Conservation (phyloP, 2,888 invertebrate species). For the Tetranychus truncatus region DNA sequence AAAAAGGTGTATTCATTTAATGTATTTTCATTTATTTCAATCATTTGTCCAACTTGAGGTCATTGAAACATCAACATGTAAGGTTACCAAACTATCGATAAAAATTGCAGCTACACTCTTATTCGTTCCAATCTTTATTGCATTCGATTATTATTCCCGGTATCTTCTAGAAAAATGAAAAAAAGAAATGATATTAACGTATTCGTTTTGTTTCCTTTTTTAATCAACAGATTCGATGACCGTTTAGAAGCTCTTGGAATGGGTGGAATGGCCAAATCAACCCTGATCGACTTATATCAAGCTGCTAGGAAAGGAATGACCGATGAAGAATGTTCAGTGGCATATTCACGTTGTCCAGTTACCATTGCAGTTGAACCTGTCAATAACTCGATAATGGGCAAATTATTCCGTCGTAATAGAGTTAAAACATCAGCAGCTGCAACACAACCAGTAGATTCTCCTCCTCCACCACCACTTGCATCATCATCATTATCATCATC, state of each 20-base stretch:
- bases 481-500: neutral
- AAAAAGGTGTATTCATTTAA: neutral
- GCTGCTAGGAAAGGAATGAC: neutral
- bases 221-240: neutral
- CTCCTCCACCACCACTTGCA: too few species aligned
- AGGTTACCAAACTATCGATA: neutral
- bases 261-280: neutral
- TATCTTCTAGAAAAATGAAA: neutral
- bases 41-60: neutral
- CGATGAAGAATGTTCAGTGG: neutral
- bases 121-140: too few species aligned
- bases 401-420: neutral
- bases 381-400: conserved; percentile 1
- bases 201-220: neutral
- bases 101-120: too few species aligned
- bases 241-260: neutral
- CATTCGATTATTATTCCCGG: too few species aligned
- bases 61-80: neutral
- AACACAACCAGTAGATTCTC: too few species aligned
- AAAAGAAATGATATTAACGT: neutral
- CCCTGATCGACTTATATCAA: neutral
- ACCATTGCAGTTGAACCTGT: conserved; percentile 4
- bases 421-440: neutral
- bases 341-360: neutral
- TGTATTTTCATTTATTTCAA: neutral